Evolutionary conservation across 2,797 vertebrate genomes (phyloP).

Genomic region (Lophius americanus): DNA sequence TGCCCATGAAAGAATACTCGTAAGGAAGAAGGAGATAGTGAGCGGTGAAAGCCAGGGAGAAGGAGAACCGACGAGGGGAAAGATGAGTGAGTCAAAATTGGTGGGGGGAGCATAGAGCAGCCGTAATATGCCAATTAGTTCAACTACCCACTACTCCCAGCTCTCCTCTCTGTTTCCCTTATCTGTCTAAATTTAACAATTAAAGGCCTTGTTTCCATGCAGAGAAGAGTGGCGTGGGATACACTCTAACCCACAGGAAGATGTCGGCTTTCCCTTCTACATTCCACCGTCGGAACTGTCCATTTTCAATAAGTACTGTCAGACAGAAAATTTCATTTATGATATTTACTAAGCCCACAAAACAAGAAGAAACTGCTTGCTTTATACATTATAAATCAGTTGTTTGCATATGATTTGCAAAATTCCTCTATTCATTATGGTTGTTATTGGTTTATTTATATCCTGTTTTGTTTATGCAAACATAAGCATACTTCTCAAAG

Average conservation of each 20-base stretch:
- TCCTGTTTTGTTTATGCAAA: no score
- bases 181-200: constrained; percentile 54
- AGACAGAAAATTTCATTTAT: neutral
- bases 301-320: constrained; percentile 1
- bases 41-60: constrained; percentile 14
- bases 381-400: constrained; percentile 13
- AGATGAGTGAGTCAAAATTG: constrained; percentile 31
- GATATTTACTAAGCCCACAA: neutral
- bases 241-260: neutral
- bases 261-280: neutral
- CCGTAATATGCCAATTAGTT: constrained; percentile 54
- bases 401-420: constrained; percentile 29
- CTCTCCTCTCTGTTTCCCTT: constrained; percentile 39
- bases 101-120: constrained; percentile 24
- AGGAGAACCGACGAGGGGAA: constrained; percentile 13
- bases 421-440: constrained; percentile 7
- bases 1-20: constrained; percentile 8
- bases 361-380: neutral
- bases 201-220: constrained; percentile 38
- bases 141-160: constrained; percentile 35
- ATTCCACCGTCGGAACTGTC: neutral
- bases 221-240: constrained; percentile 8
- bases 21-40: neutral
- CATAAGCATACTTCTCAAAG: neutral
- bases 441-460: constrained; percentile 1